These are phyloP conservation scores for Nannoperca australis DNA, from an alignment of 2,797 vertebrate genomes.

Conservation along the genomic window DNA sequence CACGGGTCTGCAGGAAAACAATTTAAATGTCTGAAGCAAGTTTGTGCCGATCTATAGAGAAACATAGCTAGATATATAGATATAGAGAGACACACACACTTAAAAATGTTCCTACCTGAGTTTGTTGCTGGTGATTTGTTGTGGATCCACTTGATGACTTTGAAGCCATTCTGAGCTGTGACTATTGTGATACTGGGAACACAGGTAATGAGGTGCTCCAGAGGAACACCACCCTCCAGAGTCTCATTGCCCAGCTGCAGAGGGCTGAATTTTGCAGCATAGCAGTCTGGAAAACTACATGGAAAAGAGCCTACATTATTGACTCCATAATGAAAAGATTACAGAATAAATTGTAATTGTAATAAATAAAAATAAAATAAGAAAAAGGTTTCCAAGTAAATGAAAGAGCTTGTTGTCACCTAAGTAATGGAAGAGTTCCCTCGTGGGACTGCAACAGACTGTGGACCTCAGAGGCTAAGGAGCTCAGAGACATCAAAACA, in stretches of 20 bases:
- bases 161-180: slow-evolving; percentile 95
- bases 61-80: too few species aligned
- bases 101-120: slow-evolving; percentile 83
- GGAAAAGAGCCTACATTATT: neutral
- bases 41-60: too few species aligned
- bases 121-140: slow-evolving; percentile 94
- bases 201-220: slow-evolving; percentile 97
- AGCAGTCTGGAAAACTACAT: slow-evolving; percentile 95
- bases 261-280: slow-evolving; percentile 89
- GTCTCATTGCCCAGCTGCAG: slow-evolving; percentile 87
- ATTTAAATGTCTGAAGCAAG: neutral
- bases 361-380: neutral
- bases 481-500: slow-evolving; percentile 92
- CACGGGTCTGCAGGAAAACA: slow-evolving; percentile 87
- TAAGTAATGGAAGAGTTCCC: slow-evolving; percentile 94
- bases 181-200: slow-evolving; percentile 95
- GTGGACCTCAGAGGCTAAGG: slow-evolving; percentile 93
- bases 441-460: slow-evolving; percentile 94
- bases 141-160: slow-evolving; percentile 98
- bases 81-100: too few species aligned
- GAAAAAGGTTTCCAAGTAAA: neutral
- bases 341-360: too few species aligned
- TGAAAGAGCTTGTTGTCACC: slow-evolving; percentile 78
- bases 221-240: slow-evolving; percentile 88
- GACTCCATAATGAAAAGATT: neutral